Base-by-base conservation (phyloP, 2,797 vertebrate species). In the Novumbra hubbsi region DNA sequence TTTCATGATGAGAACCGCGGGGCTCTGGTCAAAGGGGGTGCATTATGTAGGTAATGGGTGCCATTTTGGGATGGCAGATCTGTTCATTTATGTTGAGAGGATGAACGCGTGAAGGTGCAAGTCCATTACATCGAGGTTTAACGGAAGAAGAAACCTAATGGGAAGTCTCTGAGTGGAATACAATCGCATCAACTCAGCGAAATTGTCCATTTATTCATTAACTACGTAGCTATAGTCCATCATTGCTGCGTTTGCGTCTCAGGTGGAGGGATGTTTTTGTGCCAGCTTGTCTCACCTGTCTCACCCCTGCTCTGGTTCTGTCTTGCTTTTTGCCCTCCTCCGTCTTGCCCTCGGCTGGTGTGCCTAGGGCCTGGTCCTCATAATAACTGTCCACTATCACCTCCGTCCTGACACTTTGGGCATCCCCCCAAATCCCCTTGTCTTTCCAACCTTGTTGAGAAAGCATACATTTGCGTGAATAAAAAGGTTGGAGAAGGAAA, bases 311-410 rank as follows among this genome's bases (percentile, higher is more conserved):
- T 63, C 60, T 62, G 57, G 57, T 62, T 62, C 27, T 62, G 28
- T 30, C 27, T 17, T 7, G 30, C 19, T 14, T 19, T 16, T 64
- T 4, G 16, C 16, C 15, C 60, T 64, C 17, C 63, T 34, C 63
- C 34, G 63, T 14, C n/a, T 57, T 55, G 34, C 52, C 71, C 71
- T 77, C 49, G 66, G 55, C 21, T 64, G n/a, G 21, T n/a, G 62
- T 2, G 62, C n/a, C 57, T 16, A 70, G 71, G 52, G 70, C 76
- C 76, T 4, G 3, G 62, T 21, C 38, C 52, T 71, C 30, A 76
- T 76, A 76, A 81, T 76, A 76, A 45, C 49, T 64, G 73, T 69
- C 72, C 70, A 49, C 45, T 75, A 49, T 75, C 71, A 75, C 71
- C 74, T 75, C 6, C 71, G 49, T 71, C 49, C 77, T 63, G 66